Evolutionary conservation across 1,140 invertebrate species (phyloP).

Genomic region (Drosophila nigromelanica): DNA sequence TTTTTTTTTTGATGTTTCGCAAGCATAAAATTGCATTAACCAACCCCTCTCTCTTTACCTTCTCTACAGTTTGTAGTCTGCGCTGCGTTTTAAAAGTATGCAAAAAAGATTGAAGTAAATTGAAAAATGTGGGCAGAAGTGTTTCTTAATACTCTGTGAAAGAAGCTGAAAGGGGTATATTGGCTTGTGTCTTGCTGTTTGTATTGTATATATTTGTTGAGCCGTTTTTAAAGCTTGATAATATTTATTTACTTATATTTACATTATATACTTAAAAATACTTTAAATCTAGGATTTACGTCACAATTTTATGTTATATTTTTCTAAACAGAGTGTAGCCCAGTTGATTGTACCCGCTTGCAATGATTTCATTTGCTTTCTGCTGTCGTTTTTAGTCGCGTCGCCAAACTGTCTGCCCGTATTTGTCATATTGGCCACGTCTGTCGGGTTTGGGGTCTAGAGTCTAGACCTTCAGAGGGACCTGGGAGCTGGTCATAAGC

Average conservation of each 20-base stretch:
- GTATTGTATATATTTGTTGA: no score
- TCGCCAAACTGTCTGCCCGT: conserved; percentile 47
- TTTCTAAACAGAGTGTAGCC: background rate
- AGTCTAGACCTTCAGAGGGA: background rate
- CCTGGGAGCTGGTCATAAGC: conserved; percentile 1
- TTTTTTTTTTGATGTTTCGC: conserved; percentile 31
- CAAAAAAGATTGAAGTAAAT: conserved; percentile 33
- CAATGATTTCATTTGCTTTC: conserved; percentile 4
- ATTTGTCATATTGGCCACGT: conserved; percentile 38
- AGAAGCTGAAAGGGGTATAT: no score
- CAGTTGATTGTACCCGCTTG: background rate
- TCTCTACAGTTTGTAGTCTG: no score
- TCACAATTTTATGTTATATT: no score
- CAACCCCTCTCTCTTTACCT: no score
- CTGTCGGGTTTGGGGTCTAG: no score
- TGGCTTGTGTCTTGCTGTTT: no score
- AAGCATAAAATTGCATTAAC: conserved; percentile 33
- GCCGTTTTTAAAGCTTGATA: no score
- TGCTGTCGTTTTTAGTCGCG: background rate
- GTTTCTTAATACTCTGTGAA: no score
- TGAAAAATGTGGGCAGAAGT: background rate
- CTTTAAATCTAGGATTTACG: no score
- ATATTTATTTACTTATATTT: no score
- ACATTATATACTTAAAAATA: no score
- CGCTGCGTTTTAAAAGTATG: background rate